Evolutionary conservation across 1,140 invertebrate genomes (phyloP), one percentile per base, ranked within the genome.

Genomic region (Brachystomella parvula): DNA sequence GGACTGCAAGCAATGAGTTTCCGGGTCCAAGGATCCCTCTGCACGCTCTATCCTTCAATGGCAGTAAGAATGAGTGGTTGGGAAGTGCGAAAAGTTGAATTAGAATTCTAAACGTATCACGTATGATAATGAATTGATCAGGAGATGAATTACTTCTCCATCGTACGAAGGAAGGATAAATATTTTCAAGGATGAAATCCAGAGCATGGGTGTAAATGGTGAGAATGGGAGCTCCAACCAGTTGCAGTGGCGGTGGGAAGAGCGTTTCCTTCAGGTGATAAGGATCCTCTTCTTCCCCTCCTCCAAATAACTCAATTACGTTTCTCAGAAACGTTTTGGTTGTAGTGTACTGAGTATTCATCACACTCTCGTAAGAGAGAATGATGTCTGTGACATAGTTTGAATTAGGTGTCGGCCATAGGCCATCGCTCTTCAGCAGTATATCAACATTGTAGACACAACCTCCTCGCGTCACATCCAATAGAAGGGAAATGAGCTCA

Each of bases 111-210:
- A 53, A 53, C 21, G 49, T 53, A 26, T 53, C 49, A 17, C 49
- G 9, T 6, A 53, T 9, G 21, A 53, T 24, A 19, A 12, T 17
- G 64, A 32, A 58, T 29, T 59, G 57, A 31, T 53, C 49, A 26
- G 49, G 24, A 15, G 49, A 24, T 6, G 3, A 24, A 26, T 24
- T 53, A n/a, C 66, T 47, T 32, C 64, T 33, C 70, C 70, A 71
- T 21, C 49, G 60, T 3, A 35, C 31, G 61, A 63, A 71, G 0
- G 60, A 31, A 0, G 49, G 53, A 17, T 66, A 58, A 61, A 71
- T 64, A 44, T 71, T 68, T 58, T 71, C 66, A n/a, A 64, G 26
- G 3, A 71, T n/a, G 33, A 71, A 71, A 19, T 24, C 26, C 63
- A 70, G 32, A 9, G 39, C 28, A n/a, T 17, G 9, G 29, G 30